Percentiles rank a stretch among this genome's conserved stretches.
These are phyloP conservation scores for Rhabdornis inornatus DNA, from an alignment of 2,113 vertebrate genomes.

Conservation along the genomic window DNA sequence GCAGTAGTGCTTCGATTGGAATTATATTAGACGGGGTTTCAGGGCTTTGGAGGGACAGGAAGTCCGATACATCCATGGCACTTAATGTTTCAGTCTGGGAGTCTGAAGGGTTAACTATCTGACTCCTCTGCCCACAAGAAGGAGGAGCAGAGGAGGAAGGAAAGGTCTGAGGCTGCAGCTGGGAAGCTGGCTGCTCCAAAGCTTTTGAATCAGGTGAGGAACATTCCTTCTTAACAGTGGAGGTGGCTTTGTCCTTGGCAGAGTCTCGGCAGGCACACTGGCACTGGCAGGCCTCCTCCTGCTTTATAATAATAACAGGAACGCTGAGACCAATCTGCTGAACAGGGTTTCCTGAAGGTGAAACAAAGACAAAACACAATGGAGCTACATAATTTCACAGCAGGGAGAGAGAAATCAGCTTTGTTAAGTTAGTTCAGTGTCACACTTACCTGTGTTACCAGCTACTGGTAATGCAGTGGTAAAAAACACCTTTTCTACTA, in stretches of 20 bases:
- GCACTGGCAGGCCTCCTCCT: constrained; percentile 98
- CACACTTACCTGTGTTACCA: constrained; percentile 85
- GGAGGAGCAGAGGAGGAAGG: constrained; percentile 67
- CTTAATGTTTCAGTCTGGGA: constrained; percentile 78
- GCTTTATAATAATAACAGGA: constrained; percentile 99
- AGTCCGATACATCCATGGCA: constrained; percentile 90
- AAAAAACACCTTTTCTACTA: constrained; percentile 97
- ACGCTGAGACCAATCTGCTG: constrained; percentile 97
- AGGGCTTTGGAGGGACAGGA: constrained; percentile 88
- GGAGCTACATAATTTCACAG: background rate
- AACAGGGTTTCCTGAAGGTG: constrained; percentile 85
- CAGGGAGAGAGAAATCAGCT: background rate
- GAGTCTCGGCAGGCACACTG: constrained; percentile 95
- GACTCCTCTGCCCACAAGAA: constrained; percentile 60
- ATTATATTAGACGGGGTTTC: constrained; percentile 78
- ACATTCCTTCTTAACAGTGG: constrained; percentile 74
- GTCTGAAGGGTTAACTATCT: constrained; percentile 64
- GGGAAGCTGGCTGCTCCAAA: constrained; percentile 57
- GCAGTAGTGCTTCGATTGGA: constrained; percentile 87
- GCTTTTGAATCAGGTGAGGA: constrained; percentile 62
- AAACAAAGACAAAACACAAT: constrained; percentile 46
- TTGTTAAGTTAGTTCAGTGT: background rate
- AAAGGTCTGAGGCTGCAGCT: constrained; percentile 71
- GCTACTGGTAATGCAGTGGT: constrained; percentile 94
- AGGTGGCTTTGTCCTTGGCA: constrained; percentile 79